Evolutionary conservation across 2,888 invertebrate species (phyloP).

Genomic region (Lasioglossum figueresi): DNA sequence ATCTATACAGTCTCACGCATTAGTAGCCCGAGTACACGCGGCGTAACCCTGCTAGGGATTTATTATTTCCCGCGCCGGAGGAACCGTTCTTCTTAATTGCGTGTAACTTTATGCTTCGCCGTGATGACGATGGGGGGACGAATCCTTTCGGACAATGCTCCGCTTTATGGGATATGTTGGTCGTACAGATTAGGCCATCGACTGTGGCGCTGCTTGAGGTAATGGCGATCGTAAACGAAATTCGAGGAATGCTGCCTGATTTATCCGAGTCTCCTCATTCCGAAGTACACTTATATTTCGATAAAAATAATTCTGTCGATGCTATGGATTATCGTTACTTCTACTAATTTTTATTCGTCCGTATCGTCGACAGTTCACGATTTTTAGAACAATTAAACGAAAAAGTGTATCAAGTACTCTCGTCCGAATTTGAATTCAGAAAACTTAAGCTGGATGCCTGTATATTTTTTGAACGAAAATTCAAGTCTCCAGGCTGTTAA

Average conservation of each 20-base stretch:
- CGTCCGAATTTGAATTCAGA: background rate
- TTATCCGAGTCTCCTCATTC: background rate
- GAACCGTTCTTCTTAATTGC: slow-evolving; percentile 50
- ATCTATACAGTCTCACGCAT: slow-evolving; percentile 80
- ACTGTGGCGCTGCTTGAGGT: background rate
- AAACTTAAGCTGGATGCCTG: background rate
- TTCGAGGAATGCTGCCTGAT: background rate
- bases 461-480: background rate
- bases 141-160: slow-evolving; percentile 9
- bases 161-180: background rate
- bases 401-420: too few species aligned
- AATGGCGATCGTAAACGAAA: background rate
- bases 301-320: background rate
- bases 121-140: background rate
- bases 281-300: background rate
- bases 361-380: too few species aligned
- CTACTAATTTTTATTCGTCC: too few species aligned
- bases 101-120: slow-evolving; percentile 11
- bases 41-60: slow-evolving; percentile 56
- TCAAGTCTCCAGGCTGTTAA: background rate
- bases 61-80: slow-evolving; percentile 62
- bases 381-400: background rate
- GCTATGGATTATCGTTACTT: too few species aligned
- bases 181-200: background rate
- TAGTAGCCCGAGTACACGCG: slow-evolving; percentile 65